A percentile compares a stretch with the other conserved stretches of the same genome.
phyloP scores from a whole-genome alignment of 2,888 invertebrate species.

The Crossocerus cetratus region DNA sequence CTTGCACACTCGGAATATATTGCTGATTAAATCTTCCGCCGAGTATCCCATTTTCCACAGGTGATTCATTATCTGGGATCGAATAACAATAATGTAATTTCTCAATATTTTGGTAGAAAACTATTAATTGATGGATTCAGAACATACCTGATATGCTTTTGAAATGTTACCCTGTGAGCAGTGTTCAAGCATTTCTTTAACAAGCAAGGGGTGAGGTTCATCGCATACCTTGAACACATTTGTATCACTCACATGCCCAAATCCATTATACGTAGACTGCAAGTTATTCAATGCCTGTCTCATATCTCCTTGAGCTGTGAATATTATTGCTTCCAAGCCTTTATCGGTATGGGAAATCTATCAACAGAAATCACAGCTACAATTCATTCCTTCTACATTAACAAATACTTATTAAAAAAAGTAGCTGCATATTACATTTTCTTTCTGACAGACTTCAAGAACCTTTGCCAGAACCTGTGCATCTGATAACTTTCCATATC shows the following conservation, averaged over 20 bases:
- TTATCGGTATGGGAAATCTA: conserved; percentile 91
- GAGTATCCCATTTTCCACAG: conserved; percentile 97
- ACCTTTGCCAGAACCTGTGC: conserved; percentile 92
- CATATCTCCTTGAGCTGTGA: conserved; percentile 99
- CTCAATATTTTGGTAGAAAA: background rate
- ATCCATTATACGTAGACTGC: conserved; percentile 96
- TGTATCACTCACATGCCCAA: conserved; percentile 92
- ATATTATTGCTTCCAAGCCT: conserved; percentile 96
- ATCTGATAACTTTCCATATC: conserved; percentile 94
- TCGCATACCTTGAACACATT: conserved; percentile 99
- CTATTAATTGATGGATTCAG: background rate
- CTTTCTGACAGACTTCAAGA: conserved; percentile 85
- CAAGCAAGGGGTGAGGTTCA: conserved; percentile 97
- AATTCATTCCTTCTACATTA: background rate
- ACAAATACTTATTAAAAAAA: background rate
- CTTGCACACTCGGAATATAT: conserved; percentile 96
- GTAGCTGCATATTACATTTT: conserved; percentile 79
- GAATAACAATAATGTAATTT: background rate
- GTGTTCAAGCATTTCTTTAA: conserved; percentile 92
- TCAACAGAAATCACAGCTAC: conserved; percentile 3
- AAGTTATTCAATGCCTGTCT: conserved; percentile 98
- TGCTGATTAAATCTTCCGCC: conserved; percentile 96
- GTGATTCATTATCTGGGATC: conserved; percentile 85
- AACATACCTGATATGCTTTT: conserved; percentile 86
- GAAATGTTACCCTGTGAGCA: conserved; percentile 90